These are phyloP conservation scores for Ariopsis seemanni DNA, from an alignment of 2,113 vertebrate species.

Conservation along the genomic window DNA sequence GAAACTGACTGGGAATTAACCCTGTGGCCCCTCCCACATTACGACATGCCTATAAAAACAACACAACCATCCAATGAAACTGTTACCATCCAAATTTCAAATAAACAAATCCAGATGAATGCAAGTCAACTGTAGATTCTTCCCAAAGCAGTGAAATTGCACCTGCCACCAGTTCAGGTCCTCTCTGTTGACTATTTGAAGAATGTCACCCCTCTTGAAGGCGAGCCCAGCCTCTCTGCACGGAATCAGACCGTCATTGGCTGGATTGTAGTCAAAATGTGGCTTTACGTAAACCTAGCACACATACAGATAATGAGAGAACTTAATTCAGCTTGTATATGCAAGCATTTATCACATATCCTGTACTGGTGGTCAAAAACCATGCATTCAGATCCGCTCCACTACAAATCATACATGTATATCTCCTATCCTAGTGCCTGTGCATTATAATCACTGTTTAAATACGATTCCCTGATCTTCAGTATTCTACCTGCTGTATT, in stretches of 20 bases:
- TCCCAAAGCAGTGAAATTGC: slow-evolving; percentile 41
- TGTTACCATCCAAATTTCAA: neutral
- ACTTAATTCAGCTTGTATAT: neutral
- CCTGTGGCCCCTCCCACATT: slow-evolving; percentile 90
- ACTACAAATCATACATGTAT: neutral
- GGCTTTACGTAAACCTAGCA: slow-evolving; percentile 93
- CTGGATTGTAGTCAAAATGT: slow-evolving; percentile 96
- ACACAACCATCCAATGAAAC: slow-evolving; percentile 11
- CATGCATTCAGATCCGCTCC: neutral
- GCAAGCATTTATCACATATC: neutral
- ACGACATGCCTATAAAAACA: slow-evolving; percentile 82
- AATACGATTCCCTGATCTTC: neutral
- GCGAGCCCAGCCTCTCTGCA: slow-evolving; percentile 95
- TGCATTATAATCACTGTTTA: neutral
- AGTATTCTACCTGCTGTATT: neutral
- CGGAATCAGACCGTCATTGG: slow-evolving; percentile 92
- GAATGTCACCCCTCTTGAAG: slow-evolving; percentile 91
- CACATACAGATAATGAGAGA: neutral
- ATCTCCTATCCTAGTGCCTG: neutral
- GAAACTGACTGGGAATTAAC: slow-evolving; percentile 95
- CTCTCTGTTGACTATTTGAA: slow-evolving; percentile 97
- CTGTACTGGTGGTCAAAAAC: neutral
- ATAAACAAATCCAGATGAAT: neutral
- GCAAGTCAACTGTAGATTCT: neutral
- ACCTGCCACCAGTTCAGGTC: slow-evolving; percentile 99